Evolutionary conservation across 2,888 invertebrate species (phyloP), one percentile per base, ranked within the genome.

Genomic region (Graphium colonna): DNA sequence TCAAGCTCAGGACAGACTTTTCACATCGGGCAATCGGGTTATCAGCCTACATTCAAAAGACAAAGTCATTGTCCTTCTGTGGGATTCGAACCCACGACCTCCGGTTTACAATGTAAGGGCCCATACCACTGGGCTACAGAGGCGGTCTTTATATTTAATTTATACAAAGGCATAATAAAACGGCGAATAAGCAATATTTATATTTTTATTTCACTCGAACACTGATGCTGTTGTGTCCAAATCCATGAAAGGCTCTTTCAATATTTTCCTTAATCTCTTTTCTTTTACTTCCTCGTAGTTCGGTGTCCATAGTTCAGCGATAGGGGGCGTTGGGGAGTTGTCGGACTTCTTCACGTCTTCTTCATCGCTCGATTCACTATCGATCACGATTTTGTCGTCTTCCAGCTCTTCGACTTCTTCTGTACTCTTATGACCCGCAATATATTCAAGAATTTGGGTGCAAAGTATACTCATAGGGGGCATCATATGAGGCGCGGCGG

Each of bases 271-370:
- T 1, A 85, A 62, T 55, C 84, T 77, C 60, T 91, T 90, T 58
- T 90, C 87, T 61, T 91, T 83, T 0, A 91, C 73, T 21, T 77
- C 75, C 40, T 85, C 85, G 41, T 85, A 82, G 50, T 90, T 86
- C 0, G 82, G 75, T 0, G 80, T 78, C 87, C 88, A 88, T 0
- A 87, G 65, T 51, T 83, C 81, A 0, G 73, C 64, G 0, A 67
- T 58, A 61, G 73, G 79, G 0, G 79, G 77, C 0, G 71, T 62
- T 9, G 68, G 68, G 0, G 68, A 61, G 4, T 69, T 65, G 26
- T 69, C 71, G 3, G 61, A n/a, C n/a, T n/a, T n/a, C n/a, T n/a
- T n/a, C n/a, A 63, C 61, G 0, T 46, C 51, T 1, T 75, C 77
- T 59, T 87, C 87, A 15, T 86, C 86, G 45, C 79, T 81, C 1